Base-by-base conservation (phyloP, 2,888 invertebrate genomes). In the Troides helena region DNA sequence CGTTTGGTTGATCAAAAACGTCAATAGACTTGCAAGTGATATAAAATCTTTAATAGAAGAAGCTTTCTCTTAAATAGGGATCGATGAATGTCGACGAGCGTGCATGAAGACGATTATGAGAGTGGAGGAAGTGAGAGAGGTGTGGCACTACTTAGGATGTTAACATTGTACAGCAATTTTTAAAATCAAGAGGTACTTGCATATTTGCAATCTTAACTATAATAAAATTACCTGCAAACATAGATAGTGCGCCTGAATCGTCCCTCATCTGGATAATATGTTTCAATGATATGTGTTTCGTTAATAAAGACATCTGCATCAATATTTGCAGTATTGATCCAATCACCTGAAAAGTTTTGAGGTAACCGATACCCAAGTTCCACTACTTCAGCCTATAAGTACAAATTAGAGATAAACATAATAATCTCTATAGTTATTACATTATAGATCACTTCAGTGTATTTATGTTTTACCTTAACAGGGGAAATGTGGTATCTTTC, bases 291-390 rank as follows among this genome's bases (percentile, higher is more conserved):
- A 82, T 99, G 99, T 0, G 99, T 99, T 81, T 98, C 97, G 82
- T 99, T 99, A 58, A 99, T 98, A 62, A 95, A 94, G 0, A 98
- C 96, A 86, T 98, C 98, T 0, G 99, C 99, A 85, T 99, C 98
- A 74, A 98, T 97, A 83, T 99, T 99, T 0, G 99, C 99, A 0
- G 99, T 99, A 81, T 99, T 99, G 66, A 99, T 97, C 99, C 99
- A 99, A 30, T 97, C 95, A 0, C 99, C 99, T 0, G 96, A 95
- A 87, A 98, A 98, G 85, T 99, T 99, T 84, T 98, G 96, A 0
- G 99, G 98, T 71, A 99, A 88, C 61, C 97, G 95, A 81, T 99
- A 99, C 0, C 98, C 97, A 5, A 99, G 97, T 75, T 96, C 96
- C 0, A 98, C 98, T 10, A 96, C 95, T 90, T 98, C 98, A 0